A percentile compares a stretch with the other conserved stretches of the same genome.
phyloP scores from a whole-genome alignment of 2,797 vertebrate genomes.

The Melanotaenia nigrans region DNA sequence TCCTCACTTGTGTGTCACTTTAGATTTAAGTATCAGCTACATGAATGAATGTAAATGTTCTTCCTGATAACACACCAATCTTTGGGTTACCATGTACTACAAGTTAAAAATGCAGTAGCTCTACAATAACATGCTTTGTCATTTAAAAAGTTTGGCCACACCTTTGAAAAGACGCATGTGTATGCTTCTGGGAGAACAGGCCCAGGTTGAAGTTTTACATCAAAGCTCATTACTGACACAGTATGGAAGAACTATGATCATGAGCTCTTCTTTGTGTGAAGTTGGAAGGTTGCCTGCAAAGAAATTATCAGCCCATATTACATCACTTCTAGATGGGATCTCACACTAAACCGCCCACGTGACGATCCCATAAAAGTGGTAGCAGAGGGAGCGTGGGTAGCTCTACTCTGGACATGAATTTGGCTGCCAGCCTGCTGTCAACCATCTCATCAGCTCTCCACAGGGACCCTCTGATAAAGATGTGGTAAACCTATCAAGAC shows the following conservation, averaged over 20 bases:
- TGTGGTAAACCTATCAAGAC: slow-evolving; percentile 41
- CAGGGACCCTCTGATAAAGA: slow-evolving; percentile 48
- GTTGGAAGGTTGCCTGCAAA: slow-evolving; percentile 53
- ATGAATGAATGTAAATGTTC: neutral
- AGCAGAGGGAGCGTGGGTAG: slow-evolving; percentile 80
- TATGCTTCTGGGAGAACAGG: slow-evolving; percentile 8
- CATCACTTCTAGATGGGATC: slow-evolving; percentile 71
- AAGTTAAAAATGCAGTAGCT: neutral
- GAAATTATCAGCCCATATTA: slow-evolving; percentile 69
- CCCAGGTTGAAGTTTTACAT: slow-evolving; percentile 23
- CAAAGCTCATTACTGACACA: slow-evolving; percentile 21
- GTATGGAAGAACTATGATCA: slow-evolving; percentile 29
- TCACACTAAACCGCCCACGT: slow-evolving; percentile 72
- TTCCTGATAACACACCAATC: neutral
- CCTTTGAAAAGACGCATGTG: neutral
- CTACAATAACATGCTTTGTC: neutral
- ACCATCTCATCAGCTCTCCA: slow-evolving; percentile 59
- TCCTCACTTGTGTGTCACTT: neutral
- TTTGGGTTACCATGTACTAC: neutral
- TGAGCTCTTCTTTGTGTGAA: slow-evolving; percentile 40
- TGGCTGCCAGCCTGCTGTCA: slow-evolving; percentile 69
- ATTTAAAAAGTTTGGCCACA: neutral
- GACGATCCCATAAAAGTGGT: slow-evolving; percentile 75
- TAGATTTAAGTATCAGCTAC: neutral
- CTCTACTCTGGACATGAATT: slow-evolving; percentile 68